phyloP scores from a whole-genome alignment of 2,888 invertebrate species.

The Formica aserva region DNA sequence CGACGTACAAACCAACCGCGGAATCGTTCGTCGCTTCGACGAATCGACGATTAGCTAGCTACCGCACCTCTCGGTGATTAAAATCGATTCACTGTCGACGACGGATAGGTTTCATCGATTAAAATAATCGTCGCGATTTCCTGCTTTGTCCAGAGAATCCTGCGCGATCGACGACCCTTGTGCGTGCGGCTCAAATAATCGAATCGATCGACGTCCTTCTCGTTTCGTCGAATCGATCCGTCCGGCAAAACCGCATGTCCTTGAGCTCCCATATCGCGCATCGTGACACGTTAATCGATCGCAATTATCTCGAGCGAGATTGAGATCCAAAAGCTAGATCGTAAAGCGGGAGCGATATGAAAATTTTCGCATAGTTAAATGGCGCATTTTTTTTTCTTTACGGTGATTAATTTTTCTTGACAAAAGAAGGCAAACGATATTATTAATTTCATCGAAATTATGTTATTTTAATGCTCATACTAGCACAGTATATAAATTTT shows the following conservation, averaged over 20 bases:
- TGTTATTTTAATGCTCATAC: not conserved
- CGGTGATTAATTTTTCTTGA: not conserved
- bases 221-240: constrained; percentile 23
- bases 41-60: constrained; percentile 26
- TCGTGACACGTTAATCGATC: constrained; percentile 56
- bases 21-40: constrained; percentile 49
- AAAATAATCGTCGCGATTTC: constrained; percentile 49
- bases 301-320: constrained; percentile 45
- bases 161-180: constrained; percentile 6
- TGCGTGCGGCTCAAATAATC: constrained; percentile 5
- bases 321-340: constrained; percentile 19
- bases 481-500: not conserved
- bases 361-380: not conserved
- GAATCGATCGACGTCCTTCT: constrained; percentile 28
- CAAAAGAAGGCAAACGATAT: not conserved
- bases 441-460: not conserved
- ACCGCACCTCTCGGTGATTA: not conserved
- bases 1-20: constrained; percentile 37
- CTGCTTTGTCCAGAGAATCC: constrained; percentile 36
- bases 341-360: not conserved
- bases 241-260: constrained; percentile 17
- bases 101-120: constrained; percentile 35
- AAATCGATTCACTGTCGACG: constrained; percentile 42
- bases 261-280: constrained; percentile 22
- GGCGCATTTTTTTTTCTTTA: not conserved